Conservation (phyloP, 2,888 invertebrate species). For the Harpalus rufipes region DNA sequence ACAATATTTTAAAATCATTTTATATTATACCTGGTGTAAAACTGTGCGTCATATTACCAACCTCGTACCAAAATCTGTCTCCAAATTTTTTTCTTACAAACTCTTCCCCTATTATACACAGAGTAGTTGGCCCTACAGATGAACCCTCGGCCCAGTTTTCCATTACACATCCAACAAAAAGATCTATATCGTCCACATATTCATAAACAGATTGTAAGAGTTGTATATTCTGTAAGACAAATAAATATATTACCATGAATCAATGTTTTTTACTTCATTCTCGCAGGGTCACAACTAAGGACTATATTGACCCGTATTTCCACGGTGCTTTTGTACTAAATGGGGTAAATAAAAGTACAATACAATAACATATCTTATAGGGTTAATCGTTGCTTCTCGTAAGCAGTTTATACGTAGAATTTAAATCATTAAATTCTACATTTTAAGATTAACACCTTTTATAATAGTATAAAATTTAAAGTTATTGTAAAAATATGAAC, state of each 20-base stretch:
- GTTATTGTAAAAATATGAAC: no score
- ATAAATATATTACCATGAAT: neutral
- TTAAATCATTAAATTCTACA: no score
- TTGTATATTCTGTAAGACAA: conserved; percentile 8
- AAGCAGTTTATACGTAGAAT: no score
- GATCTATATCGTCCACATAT: conserved; percentile 43
- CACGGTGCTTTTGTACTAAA: no score
- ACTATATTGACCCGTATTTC: no score
- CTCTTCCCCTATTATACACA: conserved; percentile 33
- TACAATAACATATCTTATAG: no score
- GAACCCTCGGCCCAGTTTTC: conserved; percentile 20
- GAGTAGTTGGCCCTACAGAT: conserved; percentile 24
- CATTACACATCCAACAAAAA: conserved; percentile 34
- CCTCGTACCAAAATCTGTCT: conserved; percentile 58
- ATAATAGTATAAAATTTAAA: no score
- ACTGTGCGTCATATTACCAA: conserved; percentile 13
- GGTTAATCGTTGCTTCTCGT: no score
- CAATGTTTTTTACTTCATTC: no score
- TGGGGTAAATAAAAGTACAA: no score
- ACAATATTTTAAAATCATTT: neutral
- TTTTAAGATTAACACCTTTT: no score
- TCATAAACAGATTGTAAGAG: conserved; percentile 24
- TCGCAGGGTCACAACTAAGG: no score
- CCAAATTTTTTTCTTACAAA: conserved; percentile 54
- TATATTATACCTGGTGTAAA: conserved; percentile 46